Evolutionary conservation across 2,797 vertebrate species (phyloP).

Genomic region (Mycteria americana): DNA sequence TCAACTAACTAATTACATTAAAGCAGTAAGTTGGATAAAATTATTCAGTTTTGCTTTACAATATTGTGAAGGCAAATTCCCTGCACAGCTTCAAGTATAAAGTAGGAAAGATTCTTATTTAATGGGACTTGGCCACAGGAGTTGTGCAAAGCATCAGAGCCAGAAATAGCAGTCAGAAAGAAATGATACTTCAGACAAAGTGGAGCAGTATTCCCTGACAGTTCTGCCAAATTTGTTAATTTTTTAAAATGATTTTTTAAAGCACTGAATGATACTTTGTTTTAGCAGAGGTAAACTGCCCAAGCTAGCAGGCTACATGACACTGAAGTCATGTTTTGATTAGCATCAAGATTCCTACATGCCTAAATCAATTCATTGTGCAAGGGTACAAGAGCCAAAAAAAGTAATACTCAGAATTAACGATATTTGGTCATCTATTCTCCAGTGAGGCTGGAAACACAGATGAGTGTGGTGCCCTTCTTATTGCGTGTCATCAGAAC

Average conservation of each 20-base stretch:
- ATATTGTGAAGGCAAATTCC: background rate
- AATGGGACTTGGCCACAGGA: background rate
- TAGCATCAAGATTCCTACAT: background rate
- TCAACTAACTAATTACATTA: background rate
- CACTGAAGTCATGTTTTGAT: slow-evolving; percentile 9
- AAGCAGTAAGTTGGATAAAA: background rate
- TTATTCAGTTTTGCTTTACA: background rate
- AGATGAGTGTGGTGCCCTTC: background rate
- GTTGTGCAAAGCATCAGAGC: background rate
- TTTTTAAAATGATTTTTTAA: slow-evolving; percentile 25
- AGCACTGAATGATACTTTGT: background rate
- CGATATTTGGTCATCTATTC: background rate
- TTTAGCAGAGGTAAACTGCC: background rate
- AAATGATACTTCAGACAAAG: slow-evolving; percentile 9
- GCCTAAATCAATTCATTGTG: background rate
- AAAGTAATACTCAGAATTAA: background rate
- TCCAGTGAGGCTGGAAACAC: background rate
- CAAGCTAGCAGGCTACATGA: background rate
- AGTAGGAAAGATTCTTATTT: background rate
- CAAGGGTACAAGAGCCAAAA: background rate
- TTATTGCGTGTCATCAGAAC: background rate
- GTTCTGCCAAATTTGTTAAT: background rate
- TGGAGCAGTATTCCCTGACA: background rate
- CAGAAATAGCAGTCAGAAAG: slow-evolving; percentile 13
- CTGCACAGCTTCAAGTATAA: background rate